Evolutionary conservation across 1,140 invertebrate species (phyloP), one percentile per base, ranked within the genome.

Genomic region (Drosophila littoralis): DNA sequence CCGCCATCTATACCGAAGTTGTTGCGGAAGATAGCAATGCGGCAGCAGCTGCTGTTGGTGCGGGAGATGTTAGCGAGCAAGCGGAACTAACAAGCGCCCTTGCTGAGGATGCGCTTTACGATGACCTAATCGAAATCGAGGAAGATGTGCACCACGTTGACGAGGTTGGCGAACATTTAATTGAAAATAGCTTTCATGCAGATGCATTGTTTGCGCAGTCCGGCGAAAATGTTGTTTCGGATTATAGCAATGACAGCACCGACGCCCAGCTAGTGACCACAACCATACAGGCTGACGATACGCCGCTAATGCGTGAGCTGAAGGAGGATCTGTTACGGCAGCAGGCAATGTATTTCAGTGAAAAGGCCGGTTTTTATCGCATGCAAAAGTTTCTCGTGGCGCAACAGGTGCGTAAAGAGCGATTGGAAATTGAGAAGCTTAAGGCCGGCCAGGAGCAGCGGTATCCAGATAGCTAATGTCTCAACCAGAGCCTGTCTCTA

Each of bases 311-410:
- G 46, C 60, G 67, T 10, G 66, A 79, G 43, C 60, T 88, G 0
- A 79, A 79, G 13, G 84, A 88, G 50, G 76, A 88, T 67, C 61
- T 81, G 7, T 17, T 88, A 6, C 81, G 81, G 0, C 79, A 84
- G 69, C 79, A 88, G 63, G 75, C 81, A 0, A 73, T 77, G 43
- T 88, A 88, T 50, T 88, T 79, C 42, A 75, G 65, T 3, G 81
- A 88, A 55, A 88, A 88, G 42, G 84, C 84, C 12, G 76, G 55
- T 4, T 88, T 54, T 57, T 88, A 79, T 65, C 84, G 84, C 7
- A 88, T 88, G 84, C 84, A 88, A 73, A 88, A 88, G 51, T 81
- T 79, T 65, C 67, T 81, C n/a, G 77, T 74, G 6, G 81, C 81
- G 13, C 65, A 84, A 45, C 84, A 88, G 58, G 84, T 81, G 8